Evolutionary conservation across 2,888 invertebrate species (phyloP).

Genomic region (Orthosia incerta): DNA sequence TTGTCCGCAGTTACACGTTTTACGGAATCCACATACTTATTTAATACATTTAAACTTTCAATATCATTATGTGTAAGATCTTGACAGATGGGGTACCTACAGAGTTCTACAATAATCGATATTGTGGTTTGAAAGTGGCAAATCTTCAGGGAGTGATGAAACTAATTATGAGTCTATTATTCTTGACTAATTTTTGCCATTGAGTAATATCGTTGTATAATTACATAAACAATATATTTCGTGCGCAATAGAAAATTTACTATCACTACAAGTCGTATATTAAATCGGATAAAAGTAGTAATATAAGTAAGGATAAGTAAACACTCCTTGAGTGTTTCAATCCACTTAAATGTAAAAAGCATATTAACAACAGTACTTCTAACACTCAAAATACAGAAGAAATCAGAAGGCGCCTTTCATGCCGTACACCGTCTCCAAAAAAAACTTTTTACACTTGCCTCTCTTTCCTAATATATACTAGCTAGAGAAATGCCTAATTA

Average conservation of each 20-base stretch:
- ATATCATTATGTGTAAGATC: constrained; percentile 1
- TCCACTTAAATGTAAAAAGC: neutral
- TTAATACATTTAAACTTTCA: neutral
- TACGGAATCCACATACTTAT: neutral
- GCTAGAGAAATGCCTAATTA: no score
- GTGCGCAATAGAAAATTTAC: neutral
- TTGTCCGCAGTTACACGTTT: neutral
- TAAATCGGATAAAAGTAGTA: neutral
- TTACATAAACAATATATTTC: neutral
- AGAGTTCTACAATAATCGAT: neutral
- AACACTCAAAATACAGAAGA: neutral
- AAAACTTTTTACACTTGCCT: neutral
- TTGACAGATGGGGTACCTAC: constrained; percentile 18
- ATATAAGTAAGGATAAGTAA: no score
- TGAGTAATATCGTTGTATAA: no score
- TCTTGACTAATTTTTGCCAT: no score
- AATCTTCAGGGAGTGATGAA: neutral
- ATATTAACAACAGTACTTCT: neutral
- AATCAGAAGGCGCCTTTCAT: neutral
- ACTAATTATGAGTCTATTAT: neutral
- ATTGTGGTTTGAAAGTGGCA: neutral
- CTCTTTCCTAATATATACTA: neutral
- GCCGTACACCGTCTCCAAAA: neutral
- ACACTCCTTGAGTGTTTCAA: neutral
- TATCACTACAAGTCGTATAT: neutral